Evolutionary conservation across 1,140 invertebrate species (phyloP).

Genomic region (Parasteatoda tepidariorum): DNA sequence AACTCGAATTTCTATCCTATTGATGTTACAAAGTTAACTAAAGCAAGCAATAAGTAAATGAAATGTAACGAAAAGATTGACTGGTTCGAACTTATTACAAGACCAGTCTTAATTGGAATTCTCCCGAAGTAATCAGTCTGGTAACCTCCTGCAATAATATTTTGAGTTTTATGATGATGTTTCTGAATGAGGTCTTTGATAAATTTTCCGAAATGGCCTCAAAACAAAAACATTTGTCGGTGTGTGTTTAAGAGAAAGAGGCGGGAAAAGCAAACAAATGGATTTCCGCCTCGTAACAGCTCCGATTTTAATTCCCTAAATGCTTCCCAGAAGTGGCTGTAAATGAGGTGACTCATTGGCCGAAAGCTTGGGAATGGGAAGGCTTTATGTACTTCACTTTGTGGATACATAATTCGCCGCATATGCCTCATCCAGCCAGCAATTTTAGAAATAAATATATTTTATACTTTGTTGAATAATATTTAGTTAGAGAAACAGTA

Average conservation of each 20-base stretch:
- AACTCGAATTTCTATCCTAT: no score
- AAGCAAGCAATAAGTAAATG: no score
- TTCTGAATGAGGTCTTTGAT: no score
- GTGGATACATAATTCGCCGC: neutral
- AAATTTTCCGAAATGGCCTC: neutral
- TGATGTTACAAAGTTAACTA: no score
- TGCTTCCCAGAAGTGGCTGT: neutral
- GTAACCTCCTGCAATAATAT: no score
- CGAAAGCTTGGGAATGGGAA: neutral
- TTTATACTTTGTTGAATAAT: no score
- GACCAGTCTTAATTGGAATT: no score
- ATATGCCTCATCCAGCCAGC: neutral
- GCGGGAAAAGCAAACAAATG: neutral
- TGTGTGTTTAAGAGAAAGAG: neutral
- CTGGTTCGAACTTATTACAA: no score
- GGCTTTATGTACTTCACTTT: neutral
- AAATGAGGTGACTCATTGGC: neutral
- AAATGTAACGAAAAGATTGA: no score
- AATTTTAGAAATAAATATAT: neutral
- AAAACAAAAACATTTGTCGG: neutral
- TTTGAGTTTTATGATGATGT: no score
- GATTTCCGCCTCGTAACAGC: neutral
- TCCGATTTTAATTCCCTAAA: slow-evolving; percentile 11
- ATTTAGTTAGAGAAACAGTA: no score
- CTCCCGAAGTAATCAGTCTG: no score